These are phyloP conservation scores for Fundulus diaphanus DNA, from an alignment of 2,797 vertebrate genomes.

Conservation along the genomic window DNA sequence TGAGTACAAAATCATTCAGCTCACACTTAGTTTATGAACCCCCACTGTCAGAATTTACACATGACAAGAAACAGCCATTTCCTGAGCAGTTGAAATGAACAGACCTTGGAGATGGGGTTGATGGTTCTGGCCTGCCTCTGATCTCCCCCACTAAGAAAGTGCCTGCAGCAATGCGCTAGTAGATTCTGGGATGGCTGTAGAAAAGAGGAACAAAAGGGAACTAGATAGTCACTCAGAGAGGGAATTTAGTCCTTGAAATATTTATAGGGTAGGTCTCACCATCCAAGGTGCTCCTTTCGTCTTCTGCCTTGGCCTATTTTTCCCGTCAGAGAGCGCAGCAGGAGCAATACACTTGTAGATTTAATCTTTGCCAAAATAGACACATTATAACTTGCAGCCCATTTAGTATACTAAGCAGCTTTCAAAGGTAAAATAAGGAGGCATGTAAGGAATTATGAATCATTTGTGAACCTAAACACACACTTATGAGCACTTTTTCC, in stretches of 20 bases:
- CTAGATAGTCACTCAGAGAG: conserved; percentile 67
- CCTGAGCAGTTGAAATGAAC: conserved; percentile 42
- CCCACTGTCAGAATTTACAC: conserved; percentile 42
- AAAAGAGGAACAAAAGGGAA: conserved; percentile 53
- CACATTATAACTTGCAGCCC: conserved; percentile 29
- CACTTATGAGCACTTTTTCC: no score
- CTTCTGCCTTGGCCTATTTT: conserved; percentile 43
- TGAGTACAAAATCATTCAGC: conserved; percentile 81
- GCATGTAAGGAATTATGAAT: not conserved
- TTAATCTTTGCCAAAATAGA: conserved; percentile 50
- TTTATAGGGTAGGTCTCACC: conserved; percentile 55
- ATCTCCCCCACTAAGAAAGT: conserved; percentile 68
- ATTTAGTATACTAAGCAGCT: conserved; percentile 9
- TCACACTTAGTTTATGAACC: conserved; percentile 47
- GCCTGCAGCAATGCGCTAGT: conserved; percentile 65
- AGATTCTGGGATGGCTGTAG: conserved; percentile 49
- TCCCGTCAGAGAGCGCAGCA: conserved; percentile 60
- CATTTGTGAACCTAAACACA: not conserved
- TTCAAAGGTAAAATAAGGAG: not conserved
- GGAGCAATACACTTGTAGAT: conserved; percentile 48
- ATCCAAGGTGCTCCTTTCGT: conserved; percentile 56
- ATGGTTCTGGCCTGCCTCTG: conserved; percentile 67
- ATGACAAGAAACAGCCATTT: conserved; percentile 56
- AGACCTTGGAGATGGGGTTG: conserved; percentile 59
- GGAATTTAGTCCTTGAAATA: conserved; percentile 64